Percentiles rank a stretch among this genome's conserved stretches.
Evolutionary conservation across 1,140 invertebrate genomes (phyloP).

Genomic region (Lepidotrigona ventralis): DNA sequence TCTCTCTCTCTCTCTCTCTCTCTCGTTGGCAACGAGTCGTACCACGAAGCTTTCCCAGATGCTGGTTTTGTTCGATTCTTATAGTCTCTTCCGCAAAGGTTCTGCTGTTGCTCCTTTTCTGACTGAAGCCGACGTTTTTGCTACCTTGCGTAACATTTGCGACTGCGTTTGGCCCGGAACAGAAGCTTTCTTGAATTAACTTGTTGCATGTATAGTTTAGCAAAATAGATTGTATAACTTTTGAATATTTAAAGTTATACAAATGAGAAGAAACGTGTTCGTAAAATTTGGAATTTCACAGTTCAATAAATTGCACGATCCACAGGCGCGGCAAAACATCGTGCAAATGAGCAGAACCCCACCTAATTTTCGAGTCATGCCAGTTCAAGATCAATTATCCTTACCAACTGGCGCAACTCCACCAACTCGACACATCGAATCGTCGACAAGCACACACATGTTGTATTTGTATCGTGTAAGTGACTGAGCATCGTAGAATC

Average conservation of each 20-base stretch:
- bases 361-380: background rate
- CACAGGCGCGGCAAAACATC: too few species aligned
- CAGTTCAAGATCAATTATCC: slow-evolving; percentile 5
- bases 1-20: slow-evolving; percentile 38
- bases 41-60: slow-evolving; percentile 1
- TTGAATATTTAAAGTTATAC: too few species aligned
- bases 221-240: too few species aligned
- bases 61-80: background rate
- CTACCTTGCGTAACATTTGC: too few species aligned
- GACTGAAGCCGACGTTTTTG: background rate
- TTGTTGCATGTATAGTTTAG: too few species aligned
- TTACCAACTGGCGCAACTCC: background rate
- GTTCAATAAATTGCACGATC: background rate
- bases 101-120: background rate
- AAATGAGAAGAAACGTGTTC: too few species aligned
- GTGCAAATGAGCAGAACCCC: background rate
- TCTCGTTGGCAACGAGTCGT: slow-evolving; percentile 32
- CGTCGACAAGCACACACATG: background rate
- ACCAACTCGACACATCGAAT: too few species aligned
- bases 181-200: background rate
- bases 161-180: background rate
- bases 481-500: slow-evolving; percentile 3
- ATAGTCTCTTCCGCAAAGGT: background rate
- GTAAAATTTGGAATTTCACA: background rate
- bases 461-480: background rate